These are phyloP conservation scores for Synanthedon myopaeformis DNA, from an alignment of 2,888 invertebrate genomes.

Conservation along the genomic window DNA sequence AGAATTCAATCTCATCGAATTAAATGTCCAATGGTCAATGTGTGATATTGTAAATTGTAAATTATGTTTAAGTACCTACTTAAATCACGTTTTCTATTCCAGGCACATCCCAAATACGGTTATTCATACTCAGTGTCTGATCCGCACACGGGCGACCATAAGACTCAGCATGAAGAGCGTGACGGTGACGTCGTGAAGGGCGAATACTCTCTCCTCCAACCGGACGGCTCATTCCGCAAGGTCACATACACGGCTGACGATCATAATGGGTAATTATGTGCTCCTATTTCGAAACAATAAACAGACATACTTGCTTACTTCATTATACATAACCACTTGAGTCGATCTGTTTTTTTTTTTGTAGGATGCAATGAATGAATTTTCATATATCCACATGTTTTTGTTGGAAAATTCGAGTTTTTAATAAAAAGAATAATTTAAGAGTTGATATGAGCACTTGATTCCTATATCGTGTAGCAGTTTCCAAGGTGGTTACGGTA, in stretches of 20 bases:
- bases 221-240: slow-evolving; percentile 64
- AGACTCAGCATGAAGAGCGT: slow-evolving; percentile 59
- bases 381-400: too few relatives aligned
- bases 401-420: too few relatives aligned
- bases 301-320: background rate
- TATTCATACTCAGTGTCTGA: slow-evolving; percentile 65
- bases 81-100: slow-evolving; percentile 3
- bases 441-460: too few relatives aligned
- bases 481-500: too few relatives aligned
- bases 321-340: background rate
- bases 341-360: too few relatives aligned
- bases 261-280: slow-evolving; percentile 50
- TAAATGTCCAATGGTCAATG: too few relatives aligned
- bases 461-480: too few relatives aligned
- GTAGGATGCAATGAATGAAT: too few relatives aligned
- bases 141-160: slow-evolving; percentile 65
- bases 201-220: slow-evolving; percentile 61
- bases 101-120: slow-evolving; percentile 65
- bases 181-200: slow-evolving; percentile 63
- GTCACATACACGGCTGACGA: slow-evolving; percentile 66
- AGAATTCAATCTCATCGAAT: too few relatives aligned
- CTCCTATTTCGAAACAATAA: background rate
- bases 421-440: too few relatives aligned
- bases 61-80: too few relatives aligned
- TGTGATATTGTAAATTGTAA: too few relatives aligned